These are phyloP conservation scores for Turnix velox DNA, from an alignment of 2,113 vertebrate species.

Conservation along the genomic window DNA sequence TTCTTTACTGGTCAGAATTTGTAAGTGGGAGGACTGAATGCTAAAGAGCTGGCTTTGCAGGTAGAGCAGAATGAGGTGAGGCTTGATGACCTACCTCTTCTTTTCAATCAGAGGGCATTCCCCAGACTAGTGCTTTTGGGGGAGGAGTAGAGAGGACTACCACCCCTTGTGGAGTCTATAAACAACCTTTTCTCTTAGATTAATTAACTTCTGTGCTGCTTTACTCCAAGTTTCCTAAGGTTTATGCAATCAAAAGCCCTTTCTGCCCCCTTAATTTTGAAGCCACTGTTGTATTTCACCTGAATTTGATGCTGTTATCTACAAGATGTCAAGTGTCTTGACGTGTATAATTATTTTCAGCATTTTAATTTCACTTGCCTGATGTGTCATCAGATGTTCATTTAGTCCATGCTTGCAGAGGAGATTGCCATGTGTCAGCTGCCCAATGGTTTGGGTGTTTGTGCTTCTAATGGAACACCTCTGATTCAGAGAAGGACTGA, in stretches of 20 bases:
- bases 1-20: neutral
- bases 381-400: neutral
- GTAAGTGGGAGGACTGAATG: neutral
- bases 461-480: neutral
- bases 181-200: neutral
- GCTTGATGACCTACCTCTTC: rapidly evolving
- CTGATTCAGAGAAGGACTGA: neutral
- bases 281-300: neutral
- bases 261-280: neutral
- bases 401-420: neutral
- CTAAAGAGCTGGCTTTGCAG: neutral
- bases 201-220: neutral
- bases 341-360: neutral
- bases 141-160: neutral
- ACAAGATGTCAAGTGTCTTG: neutral
- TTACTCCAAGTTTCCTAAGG: neutral
- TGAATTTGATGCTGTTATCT: neutral
- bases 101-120: neutral
- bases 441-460: neutral
- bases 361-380: neutral
- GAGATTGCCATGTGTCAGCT: neutral
- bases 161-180: neutral
- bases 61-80: neutral
- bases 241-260: neutral
- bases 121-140: neutral